These are phyloP conservation scores for Fopius arisanus DNA, from an alignment of 1,140 invertebrate genomes.

Conservation along the genomic window DNA sequence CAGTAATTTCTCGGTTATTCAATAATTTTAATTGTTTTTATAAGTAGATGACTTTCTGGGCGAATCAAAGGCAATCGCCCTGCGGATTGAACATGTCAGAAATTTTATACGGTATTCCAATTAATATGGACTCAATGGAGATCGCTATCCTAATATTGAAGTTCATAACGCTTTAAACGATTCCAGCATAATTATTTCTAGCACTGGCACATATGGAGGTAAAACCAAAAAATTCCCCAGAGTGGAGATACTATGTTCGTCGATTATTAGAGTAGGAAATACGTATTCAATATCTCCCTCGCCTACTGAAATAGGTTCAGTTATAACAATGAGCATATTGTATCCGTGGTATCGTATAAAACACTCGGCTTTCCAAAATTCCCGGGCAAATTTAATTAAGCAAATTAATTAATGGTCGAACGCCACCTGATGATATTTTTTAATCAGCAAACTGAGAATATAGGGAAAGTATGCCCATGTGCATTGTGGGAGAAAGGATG, in stretches of 20 bases:
- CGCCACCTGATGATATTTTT: not conserved
- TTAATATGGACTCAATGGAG: not conserved
- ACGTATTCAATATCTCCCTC: constrained; percentile 18
- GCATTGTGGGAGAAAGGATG: not conserved
- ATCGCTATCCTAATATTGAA: not conserved
- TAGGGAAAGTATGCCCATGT: not conserved
- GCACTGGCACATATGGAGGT: constrained; percentile 4
- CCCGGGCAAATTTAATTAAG: constrained; percentile 25
- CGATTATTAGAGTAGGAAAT: constrained; percentile 20
- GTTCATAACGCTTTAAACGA: not conserved
- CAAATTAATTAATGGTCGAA: constrained; percentile 23
- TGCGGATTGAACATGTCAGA: not conserved
- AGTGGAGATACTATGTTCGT: not conserved
- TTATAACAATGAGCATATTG: constrained; percentile 16
- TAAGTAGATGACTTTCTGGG: not conserved
- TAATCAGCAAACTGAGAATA: not conserved
- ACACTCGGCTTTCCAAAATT: not conserved
- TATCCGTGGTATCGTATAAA: not conserved
- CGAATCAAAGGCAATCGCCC: not conserved
- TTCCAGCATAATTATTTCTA: not conserved
- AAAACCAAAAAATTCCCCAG: not conserved
- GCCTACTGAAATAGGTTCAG: not conserved
- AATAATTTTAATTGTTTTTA: too few species aligned
- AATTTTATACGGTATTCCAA: not conserved
- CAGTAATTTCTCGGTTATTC: too few species aligned